A percentile compares a stretch with the other conserved stretches of the same genome.
phyloP scores from a whole-genome alignment of 2,888 invertebrate genomes.

The Drosophila maculinotata region DNA sequence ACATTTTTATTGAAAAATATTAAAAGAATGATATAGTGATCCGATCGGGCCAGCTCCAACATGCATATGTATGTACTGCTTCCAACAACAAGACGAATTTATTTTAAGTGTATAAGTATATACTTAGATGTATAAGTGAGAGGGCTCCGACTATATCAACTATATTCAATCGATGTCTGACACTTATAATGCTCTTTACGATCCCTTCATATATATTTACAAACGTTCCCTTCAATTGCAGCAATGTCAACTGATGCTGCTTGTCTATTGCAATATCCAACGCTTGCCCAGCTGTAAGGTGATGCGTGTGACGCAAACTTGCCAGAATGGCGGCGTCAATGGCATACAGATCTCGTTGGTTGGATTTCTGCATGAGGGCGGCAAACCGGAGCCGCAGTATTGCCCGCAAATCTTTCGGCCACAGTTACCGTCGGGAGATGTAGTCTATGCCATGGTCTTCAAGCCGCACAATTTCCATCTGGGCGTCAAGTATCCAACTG shows the following conservation, averaged over 20 bases:
- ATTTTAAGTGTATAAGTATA: too few relatives aligned
- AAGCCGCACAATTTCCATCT: slow-evolving; percentile 90
- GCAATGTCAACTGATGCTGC: slow-evolving; percentile 92
- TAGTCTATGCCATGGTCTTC: slow-evolving; percentile 95
- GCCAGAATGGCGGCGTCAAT: slow-evolving; percentile 88
- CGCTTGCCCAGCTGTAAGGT: slow-evolving; percentile 92
- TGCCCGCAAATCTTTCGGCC: slow-evolving; percentile 91
- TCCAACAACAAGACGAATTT: too few relatives aligned
- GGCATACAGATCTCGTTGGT: slow-evolving; percentile 89
- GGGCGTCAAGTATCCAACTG: slow-evolving; percentile 92
- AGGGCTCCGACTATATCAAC: too few relatives aligned
- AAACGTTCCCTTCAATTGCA: slow-evolving; percentile 82
- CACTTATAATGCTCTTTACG: not conserved
- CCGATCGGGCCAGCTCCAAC: too few relatives aligned
- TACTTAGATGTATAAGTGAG: too few relatives aligned
- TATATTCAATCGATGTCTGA: too few relatives aligned
- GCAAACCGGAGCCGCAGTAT: slow-evolving; percentile 87
- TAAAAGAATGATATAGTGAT: too few relatives aligned
- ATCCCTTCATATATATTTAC: not conserved
- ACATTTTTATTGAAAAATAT: too few relatives aligned
- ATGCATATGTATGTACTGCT: too few relatives aligned
- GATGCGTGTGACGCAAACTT: slow-evolving; percentile 88
- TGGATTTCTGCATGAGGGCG: slow-evolving; percentile 90
- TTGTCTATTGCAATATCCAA: slow-evolving; percentile 93
- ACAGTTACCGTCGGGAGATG: slow-evolving; percentile 89